Evolutionary conservation across 2,888 invertebrate species (phyloP), one percentile per base, ranked within the genome.

Genomic region (Mythimna vitellina): DNA sequence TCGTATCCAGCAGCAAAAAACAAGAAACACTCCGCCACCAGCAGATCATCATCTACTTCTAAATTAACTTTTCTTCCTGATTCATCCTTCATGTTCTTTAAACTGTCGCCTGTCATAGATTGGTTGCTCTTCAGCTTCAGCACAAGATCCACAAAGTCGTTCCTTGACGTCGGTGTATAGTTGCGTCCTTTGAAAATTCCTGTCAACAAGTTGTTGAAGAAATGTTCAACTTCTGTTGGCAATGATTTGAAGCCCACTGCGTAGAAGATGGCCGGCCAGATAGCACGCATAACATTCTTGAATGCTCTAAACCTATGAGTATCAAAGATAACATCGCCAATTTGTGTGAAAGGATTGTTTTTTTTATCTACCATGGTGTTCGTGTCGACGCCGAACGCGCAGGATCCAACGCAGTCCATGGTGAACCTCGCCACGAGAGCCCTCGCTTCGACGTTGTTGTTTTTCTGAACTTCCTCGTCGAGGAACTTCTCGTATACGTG

Each of bases 1-100:
- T 93, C 93, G 61, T 87, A 93, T 0, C 93, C 93, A 32, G 92
- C 93, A 0, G 87, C 88, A 49, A 93, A 93, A 68, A 97, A 97
- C 0, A 96, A 86, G 46, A 96, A 93, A 4, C 96, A 95, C 71
- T 97, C 97, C 0, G 97, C 94, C 0, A 95, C 92, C 8, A 97
- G 80, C 53, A 97, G 86, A 4, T 96, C 92, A 17, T 96, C 86
- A 0, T 93, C 90, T 0, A 96, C 85, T 4, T 90, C 86, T 0
- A 94, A 49, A 17, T 80, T 78, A 1, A 88, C 81, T 62, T 86
- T 91, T 20, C 88, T 85, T 3, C 79, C 80, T 0, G 74, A 84
- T 0, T 87, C 88, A 42, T 14, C 80, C 54, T 88, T 89, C 80
- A 89, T 80, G 53, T 90, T 92, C 0, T 61, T 86, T 32, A 93